Evolutionary conservation across 1,140 invertebrate genomes (phyloP).

Genomic region (Elysia chlorotica): DNA sequence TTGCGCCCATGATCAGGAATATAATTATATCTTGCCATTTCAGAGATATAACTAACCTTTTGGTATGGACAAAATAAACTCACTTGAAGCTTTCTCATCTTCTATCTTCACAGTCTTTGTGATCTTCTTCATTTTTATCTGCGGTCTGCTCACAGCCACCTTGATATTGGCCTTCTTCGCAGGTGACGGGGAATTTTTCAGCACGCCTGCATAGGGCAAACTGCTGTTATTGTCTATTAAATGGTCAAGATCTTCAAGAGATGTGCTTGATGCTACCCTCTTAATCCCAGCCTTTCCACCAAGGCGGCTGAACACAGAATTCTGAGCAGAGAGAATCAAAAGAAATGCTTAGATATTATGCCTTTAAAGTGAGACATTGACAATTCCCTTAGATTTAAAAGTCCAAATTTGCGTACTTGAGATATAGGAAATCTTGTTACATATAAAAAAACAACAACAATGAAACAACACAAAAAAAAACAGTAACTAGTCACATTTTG

Average conservation of each 20-base stretch:
- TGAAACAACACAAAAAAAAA: too few species aligned
- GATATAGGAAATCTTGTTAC: too few species aligned
- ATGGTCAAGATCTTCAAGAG: conserved; percentile 24
- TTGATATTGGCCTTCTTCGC: conserved; percentile 11
- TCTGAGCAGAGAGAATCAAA: background rate
- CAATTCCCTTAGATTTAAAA: too few species aligned
- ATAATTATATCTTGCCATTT: too few species aligned
- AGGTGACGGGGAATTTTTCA: conserved; percentile 14
- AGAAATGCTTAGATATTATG: too few species aligned
- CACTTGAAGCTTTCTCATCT: background rate
- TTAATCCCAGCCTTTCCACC: conserved; percentile 50
- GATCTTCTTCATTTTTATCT: conserved; percentile 8
- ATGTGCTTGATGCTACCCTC: conserved; percentile 48
- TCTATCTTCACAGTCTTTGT: background rate
- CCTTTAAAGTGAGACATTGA: too few species aligned
- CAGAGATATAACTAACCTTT: too few species aligned
- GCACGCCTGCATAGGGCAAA: conserved; percentile 25
- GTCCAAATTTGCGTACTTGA: too few species aligned
- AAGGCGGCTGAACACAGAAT: conserved; percentile 45
- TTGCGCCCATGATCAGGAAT: too few species aligned
- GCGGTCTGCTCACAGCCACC: background rate
- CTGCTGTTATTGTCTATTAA: conserved; percentile 8
- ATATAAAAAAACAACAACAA: too few species aligned
- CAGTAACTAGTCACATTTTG: too few species aligned
- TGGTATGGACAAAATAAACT: background rate